A percentile compares a stretch with the other conserved stretches of the same genome.
Evolutionary conservation across 2,888 invertebrate genomes (phyloP).

Genomic region (Lamproptera curius): DNA sequence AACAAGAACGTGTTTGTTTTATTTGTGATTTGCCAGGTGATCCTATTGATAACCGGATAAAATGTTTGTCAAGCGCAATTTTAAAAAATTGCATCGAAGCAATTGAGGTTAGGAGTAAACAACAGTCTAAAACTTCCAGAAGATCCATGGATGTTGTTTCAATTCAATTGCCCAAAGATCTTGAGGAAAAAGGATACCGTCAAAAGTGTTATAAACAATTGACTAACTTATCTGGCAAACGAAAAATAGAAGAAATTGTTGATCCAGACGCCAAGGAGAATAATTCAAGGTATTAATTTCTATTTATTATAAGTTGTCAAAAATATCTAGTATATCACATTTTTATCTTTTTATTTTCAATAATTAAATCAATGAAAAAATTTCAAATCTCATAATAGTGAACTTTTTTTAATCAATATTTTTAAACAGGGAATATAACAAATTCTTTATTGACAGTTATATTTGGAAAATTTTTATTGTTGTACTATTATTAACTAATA

Average conservation of each 20-base stretch:
- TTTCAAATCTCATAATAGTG: neutral
- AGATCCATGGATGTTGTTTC: neutral
- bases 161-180: neutral
- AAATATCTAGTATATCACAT: too few relatives aligned
- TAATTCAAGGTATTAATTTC: too few relatives aligned
- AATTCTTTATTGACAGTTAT: neutral
- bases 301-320: too few relatives aligned
- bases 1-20: constrained; percentile 18
- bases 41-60: neutral
- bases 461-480: neutral
- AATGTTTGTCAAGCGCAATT: neutral
- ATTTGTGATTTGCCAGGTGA: constrained; percentile 14
- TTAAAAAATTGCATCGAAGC: neutral
- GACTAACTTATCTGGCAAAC: neutral
- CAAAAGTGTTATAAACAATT: neutral
- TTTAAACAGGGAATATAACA: neutral
- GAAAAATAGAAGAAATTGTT: too few relatives aligned
- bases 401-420: neutral
- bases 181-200: neutral
- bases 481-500: neutral
- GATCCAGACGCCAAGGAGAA: too few relatives aligned
- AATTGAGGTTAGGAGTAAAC: neutral
- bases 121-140: neutral
- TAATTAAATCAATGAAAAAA: neutral
- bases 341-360: too few relatives aligned